Percentiles rank a stretch among this genome's conserved stretches.
These are phyloP conservation scores for Branchinecta lindahli DNA, from an alignment of 1,140 invertebrate genomes.

Conservation along the genomic window DNA sequence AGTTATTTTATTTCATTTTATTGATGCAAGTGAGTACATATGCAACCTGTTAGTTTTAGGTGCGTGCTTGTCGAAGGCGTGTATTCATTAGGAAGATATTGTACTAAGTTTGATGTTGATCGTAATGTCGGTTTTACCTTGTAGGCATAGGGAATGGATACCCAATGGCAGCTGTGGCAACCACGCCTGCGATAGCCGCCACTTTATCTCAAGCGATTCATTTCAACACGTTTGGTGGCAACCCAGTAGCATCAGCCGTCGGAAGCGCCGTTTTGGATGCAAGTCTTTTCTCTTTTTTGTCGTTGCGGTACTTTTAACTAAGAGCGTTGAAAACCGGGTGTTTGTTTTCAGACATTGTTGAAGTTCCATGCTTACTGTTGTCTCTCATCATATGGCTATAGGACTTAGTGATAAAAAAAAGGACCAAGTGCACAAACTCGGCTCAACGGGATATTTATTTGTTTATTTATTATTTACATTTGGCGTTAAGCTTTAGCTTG, in stretches of 20 bases:
- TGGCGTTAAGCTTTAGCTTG: no score
- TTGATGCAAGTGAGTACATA: no score
- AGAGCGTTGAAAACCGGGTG: no score
- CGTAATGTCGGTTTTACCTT: neutral
- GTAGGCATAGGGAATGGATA: conserved; percentile 66
- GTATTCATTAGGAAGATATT: no score
- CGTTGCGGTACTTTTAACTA: neutral
- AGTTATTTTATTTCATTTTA: no score
- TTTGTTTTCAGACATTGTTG: no score
- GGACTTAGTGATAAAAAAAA: conserved; percentile 10
- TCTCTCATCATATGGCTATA: conserved; percentile 13
- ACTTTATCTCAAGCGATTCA: conserved; percentile 56
- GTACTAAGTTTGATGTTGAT: neutral
- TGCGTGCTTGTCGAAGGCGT: no score
- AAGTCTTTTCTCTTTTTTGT: conserved; percentile 25
- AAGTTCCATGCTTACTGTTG: neutral
- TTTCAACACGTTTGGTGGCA: conserved; percentile 94
- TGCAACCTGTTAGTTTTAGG: no score
- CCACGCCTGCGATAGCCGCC: conserved; percentile 64
- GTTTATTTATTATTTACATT: no score
- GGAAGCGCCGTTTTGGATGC: conserved; percentile 80
- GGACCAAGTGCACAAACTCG: no score
- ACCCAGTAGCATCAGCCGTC: conserved; percentile 71
- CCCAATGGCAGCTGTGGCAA: conserved; percentile 83
- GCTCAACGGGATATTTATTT: no score